Base-by-base conservation (phyloP, 1,140 invertebrate genomes). In the Gryllus bimaculatus region DNA sequence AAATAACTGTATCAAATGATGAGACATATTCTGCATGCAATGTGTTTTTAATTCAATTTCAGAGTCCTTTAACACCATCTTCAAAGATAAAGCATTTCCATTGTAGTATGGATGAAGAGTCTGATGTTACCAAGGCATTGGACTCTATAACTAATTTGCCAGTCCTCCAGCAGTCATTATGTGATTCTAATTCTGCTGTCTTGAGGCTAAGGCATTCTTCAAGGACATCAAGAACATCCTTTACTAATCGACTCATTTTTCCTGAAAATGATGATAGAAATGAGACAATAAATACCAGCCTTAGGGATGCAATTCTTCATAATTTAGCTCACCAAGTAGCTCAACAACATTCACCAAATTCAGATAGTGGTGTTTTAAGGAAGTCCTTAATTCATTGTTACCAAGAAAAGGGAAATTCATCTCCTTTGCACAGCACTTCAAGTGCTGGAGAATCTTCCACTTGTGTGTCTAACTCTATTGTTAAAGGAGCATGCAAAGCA, bases 61-160 rank as follows among this genome's bases (percentile, higher is more conserved):
- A 66, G 54, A 66, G 54, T 66, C 54, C 54, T 66, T 66, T 66
- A 18, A 13, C 54, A 66, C 10, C 54, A 66, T 10, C 18, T 66
- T 18, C 54, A 66, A 66, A 66, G 10, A 13, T 18, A 66, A 66
- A 66, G 54, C 10, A 3, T 10, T 66, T 66, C 18, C 54, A 66
- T 66, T 66, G 54, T 66, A 77, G 76, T 47, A 48, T 77, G 76
- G 76, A 77, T 0, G 76, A 77, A n/a, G 54, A 66, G 7, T 66
- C 10, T 18, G 18, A 18, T 18, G 18, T 66, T 10, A 66, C 10
- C 10, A 18, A 66, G 10, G 54, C 54, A 66, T 66, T 66, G 54
- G 18, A 66, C 54, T 66, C 54, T 66, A 66, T 66, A 66, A 7
- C 10, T 66, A 66, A 66, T 18, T 66, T 66, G 7, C 54, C 54